Evolutionary conservation across 2,113 vertebrate species (phyloP), one percentile per base, ranked within the genome.

Genomic region (Siniperca knerii): DNA sequence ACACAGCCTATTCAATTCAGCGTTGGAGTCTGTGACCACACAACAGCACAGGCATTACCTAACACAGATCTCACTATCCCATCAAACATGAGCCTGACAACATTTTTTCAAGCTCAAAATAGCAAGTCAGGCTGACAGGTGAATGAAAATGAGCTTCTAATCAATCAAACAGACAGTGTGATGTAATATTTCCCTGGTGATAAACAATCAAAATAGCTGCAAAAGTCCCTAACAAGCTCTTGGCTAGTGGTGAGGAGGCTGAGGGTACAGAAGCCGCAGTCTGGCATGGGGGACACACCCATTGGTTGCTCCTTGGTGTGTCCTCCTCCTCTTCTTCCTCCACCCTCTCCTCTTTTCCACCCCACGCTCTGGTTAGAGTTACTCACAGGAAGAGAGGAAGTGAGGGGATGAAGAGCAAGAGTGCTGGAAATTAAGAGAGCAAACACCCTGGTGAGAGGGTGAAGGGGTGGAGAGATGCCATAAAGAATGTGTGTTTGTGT

Each of bases 401-500:
- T 60, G 75, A 78, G 29, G 44, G 75, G 75, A 86, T 46, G 48
- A 81, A 88, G 70, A 69, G 88, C 9, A 29, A 85, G 52, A 77
- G 85, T 42, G 55, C 69, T 75, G 66, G 86, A 85, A 86, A 75
- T 71, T 79, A 89, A 76, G 54, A 83, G 82, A 79, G 87, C 79
- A 92, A 94, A 95, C 89, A 93, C 82, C 91, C 88, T n/a, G 68
- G 82, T 92, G 90, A 90, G 94, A 93, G 91, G 94, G 94, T 64
- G 90, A 87, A 58, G 85, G 90, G 85, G 82, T 68, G 86, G 85
- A 89, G 87, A 73, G 90, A 87, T 84, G 90, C 87, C 77, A 82
- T 70, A 73, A 89, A 80, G 75, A 60, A 84, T 82, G 81, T 13
- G 33, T 89, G 66, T 67, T 65, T 71, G 40, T 79, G 52, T 70